These are phyloP conservation scores for Enoplosus armatus DNA, from an alignment of 2,797 vertebrate genomes.

Conservation along the genomic window DNA sequence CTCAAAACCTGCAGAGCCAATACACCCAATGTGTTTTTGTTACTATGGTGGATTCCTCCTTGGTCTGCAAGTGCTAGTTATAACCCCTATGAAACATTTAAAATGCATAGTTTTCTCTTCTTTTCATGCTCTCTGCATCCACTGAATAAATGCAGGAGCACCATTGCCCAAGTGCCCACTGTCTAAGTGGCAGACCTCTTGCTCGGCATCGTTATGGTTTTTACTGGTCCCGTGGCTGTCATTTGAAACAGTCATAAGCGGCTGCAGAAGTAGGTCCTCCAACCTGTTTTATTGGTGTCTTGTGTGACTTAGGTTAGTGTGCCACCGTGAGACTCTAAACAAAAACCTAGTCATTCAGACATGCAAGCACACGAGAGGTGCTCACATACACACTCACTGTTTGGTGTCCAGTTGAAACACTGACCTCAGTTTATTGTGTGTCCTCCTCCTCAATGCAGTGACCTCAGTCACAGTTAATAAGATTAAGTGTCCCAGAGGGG, in stretches of 20 bases:
- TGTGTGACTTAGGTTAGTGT: slow-evolving; percentile 33
- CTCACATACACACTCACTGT: slow-evolving; percentile 2
- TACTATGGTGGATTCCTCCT: not conserved
- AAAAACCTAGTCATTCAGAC: slow-evolving; percentile 24
- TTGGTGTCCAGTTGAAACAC: slow-evolving; percentile 37
- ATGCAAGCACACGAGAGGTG: slow-evolving; percentile 3
- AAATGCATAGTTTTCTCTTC: not conserved
- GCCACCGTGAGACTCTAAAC: slow-evolving; percentile 13
- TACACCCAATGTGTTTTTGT: slow-evolving; percentile 7
- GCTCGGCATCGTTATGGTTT: slow-evolving; percentile 24
- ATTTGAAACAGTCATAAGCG: slow-evolving; percentile 22
- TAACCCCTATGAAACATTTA: slow-evolving; percentile 8
- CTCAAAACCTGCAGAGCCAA: slow-evolving; percentile 10
- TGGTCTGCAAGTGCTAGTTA: not conserved
- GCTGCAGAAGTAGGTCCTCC: slow-evolving; percentile 29
- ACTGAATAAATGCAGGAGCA: not conserved
- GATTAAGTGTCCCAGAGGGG: slow-evolving; percentile 59
- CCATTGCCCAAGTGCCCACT: not conserved
- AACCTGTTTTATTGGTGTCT: slow-evolving; percentile 25
- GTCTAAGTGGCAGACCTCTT: slow-evolving; percentile 10
- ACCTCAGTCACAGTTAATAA: slow-evolving; percentile 65
- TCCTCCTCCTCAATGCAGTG: slow-evolving; percentile 41
- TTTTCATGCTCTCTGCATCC: not conserved
- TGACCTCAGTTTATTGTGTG: slow-evolving; percentile 52
- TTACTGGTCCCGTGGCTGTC: slow-evolving; percentile 38